These are phyloP conservation scores for Drosophila hamatofila DNA, from an alignment of 2,888 invertebrate species.

Conservation along the genomic window DNA sequence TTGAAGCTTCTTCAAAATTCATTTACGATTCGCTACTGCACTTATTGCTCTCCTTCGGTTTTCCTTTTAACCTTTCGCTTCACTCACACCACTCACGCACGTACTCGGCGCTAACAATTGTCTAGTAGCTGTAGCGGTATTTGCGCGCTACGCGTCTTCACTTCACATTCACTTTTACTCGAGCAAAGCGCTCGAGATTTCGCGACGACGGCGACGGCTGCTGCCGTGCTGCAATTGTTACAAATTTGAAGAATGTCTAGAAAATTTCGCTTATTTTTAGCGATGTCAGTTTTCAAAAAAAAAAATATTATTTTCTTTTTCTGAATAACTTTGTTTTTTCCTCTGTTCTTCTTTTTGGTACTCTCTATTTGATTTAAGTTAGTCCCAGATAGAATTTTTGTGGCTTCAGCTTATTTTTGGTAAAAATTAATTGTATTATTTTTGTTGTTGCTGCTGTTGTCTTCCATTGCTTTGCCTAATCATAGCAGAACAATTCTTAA, in stretches of 20 bases:
- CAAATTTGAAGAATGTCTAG: constrained; percentile 10
- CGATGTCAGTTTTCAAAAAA: constrained; percentile 7
- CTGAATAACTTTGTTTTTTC: constrained; percentile 8
- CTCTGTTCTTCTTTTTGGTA: constrained; percentile 1
- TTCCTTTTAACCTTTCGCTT: not conserved
- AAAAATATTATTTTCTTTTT: constrained; percentile 7
- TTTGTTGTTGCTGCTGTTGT: constrained; percentile 8
- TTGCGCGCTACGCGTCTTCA: constrained; percentile 4
- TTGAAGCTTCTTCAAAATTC: constrained; percentile 5
- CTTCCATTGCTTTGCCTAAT: constrained; percentile 45
- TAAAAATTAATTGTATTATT: constrained; percentile 25
- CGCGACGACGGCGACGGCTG: not conserved
- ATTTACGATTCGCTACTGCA: constrained; percentile 10
- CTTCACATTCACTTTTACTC: constrained; percentile 36
- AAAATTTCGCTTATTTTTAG: constrained; percentile 22
- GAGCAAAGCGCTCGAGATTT: not conserved
- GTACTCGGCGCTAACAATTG: constrained; percentile 21
- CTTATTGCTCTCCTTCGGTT: constrained; percentile 22
- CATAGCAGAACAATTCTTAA: constrained; percentile 23
- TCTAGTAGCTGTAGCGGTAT: constrained; percentile 33
- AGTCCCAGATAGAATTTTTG: constrained; percentile 27
- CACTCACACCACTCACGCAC: constrained; percentile 7
- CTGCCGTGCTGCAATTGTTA: not conserved
- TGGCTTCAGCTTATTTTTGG: constrained; percentile 34
- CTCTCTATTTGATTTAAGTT: constrained; percentile 7